Conservation (phyloP, 2,888 invertebrate species). For the Mesochorus sp. region DNA sequence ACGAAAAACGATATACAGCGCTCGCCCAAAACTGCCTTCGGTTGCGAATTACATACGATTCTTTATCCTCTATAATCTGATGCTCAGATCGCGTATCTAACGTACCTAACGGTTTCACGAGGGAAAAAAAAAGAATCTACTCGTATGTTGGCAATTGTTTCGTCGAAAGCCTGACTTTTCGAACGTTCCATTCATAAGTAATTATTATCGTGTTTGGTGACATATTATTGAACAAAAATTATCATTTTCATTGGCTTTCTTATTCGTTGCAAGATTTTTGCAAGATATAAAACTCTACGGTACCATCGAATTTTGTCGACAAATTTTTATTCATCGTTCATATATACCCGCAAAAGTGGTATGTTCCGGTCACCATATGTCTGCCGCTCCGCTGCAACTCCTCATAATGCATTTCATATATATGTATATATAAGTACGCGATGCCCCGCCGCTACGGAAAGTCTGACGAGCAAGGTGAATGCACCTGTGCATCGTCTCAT, state of each 20-base stretch:
- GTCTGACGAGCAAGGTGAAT: slow-evolving; percentile 30
- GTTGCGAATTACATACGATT: slow-evolving; percentile 30
- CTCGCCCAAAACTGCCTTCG: slow-evolving; percentile 22
- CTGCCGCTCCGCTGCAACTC: background rate
- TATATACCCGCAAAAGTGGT: background rate
- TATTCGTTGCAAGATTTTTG: no score
- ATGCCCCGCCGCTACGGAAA: slow-evolving; percentile 13
- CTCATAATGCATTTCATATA: no score
- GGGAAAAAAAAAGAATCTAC: background rate
- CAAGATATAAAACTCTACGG: no score
- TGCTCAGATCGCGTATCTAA: slow-evolving; percentile 29
- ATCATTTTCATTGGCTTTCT: no score
- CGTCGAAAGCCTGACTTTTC: background rate
- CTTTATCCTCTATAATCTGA: background rate
- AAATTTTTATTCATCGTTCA: no score
- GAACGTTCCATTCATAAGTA: no score
- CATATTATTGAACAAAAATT: no score
- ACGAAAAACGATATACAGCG: slow-evolving; percentile 46
- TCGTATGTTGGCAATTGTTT: slow-evolving; percentile 23
- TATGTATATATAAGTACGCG: background rate
- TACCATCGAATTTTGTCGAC: no score
- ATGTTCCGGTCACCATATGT: slow-evolving; percentile 56
- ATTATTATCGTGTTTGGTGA: no score
- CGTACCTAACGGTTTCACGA: slow-evolving; percentile 10
- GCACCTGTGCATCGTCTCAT: slow-evolving; percentile 46